Conservation (phyloP, 2,797 vertebrate genomes). For the Geotrypetes seraphini region DNA sequence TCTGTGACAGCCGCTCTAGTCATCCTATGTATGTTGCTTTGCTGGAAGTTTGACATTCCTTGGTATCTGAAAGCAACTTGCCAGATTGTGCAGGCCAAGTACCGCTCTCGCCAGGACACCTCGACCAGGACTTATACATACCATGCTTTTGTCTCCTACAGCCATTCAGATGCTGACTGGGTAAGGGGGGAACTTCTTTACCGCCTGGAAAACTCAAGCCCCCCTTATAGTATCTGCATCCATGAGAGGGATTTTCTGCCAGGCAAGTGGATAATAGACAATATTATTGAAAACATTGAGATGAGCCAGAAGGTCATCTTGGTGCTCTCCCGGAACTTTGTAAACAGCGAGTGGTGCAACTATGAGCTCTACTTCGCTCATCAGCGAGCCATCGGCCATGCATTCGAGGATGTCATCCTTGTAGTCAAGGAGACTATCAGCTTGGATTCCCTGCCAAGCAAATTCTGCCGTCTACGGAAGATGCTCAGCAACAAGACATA, state of each 20-base stretch:
- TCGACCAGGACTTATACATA: conserved; percentile 30
- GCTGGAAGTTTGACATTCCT: conserved; percentile 58
- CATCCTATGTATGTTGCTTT: conserved; percentile 44
- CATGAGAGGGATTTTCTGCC: conserved; percentile 79
- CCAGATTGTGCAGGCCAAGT: conserved; percentile 61
- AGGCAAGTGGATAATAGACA: conserved; percentile 78
- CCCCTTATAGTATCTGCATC: conserved; percentile 68
- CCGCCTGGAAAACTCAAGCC: conserved; percentile 51
- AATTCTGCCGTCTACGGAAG: conserved; percentile 71
- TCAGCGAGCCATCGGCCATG: conserved; percentile 67
- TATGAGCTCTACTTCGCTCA: conserved; percentile 81
- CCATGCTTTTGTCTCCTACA: conserved; percentile 80
- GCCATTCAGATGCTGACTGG: conserved; percentile 69
- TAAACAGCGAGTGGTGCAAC: conserved; percentile 84
- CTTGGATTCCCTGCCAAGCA: conserved; percentile 56
- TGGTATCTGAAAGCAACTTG: conserved; percentile 73
- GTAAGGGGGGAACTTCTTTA: conserved; percentile 62
- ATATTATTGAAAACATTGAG: conserved; percentile 84
- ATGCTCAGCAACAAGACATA: conserved; percentile 72
- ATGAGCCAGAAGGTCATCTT: conserved; percentile 74
- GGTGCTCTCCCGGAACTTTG: conserved; percentile 64
- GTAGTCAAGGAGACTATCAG: conserved; percentile 71
- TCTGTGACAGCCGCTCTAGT: conserved; percentile 44
- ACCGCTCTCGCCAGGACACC: conserved; percentile 42
- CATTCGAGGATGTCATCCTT: conserved; percentile 62